These are phyloP conservation scores for Rousettus leschenaultii DNA, from an alignment of 2,113 vertebrate species.

Conservation along the genomic window DNA sequence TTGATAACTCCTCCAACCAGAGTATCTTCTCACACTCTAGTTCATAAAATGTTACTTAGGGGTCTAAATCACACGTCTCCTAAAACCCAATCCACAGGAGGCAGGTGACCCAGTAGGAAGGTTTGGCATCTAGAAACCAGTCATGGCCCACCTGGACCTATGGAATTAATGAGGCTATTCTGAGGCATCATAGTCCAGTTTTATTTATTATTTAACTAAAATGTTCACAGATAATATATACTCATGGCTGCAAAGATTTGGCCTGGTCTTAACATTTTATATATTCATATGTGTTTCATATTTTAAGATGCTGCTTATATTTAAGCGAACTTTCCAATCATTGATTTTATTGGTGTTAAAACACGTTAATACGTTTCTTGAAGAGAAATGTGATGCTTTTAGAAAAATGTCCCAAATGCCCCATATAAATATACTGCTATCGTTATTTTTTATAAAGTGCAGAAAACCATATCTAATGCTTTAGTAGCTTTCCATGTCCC, in stretches of 20 bases:
- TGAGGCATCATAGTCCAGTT: neutral
- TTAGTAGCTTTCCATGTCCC: neutral
- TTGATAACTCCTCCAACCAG: neutral
- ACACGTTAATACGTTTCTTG: neutral
- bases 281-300: neutral
- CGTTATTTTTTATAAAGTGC: neutral
- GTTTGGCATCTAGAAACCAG: neutral
- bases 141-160: neutral
- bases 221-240: neutral
- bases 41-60: neutral
- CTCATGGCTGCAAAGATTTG: neutral
- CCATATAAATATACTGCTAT: neutral
- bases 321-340: neutral
- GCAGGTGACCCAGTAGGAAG: neutral
- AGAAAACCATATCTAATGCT: neutral
- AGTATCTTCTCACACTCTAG: neutral
- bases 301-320: neutral
- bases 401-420: neutral
- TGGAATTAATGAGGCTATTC: neutral
- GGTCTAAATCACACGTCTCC: neutral
- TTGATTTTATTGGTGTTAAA: neutral
- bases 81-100: neutral
- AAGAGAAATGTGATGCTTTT: neutral
- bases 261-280: neutral
- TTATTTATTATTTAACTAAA: neutral